A percentile compares a stretch with the other conserved stretches of the same genome.
Evolutionary conservation across 2,113 vertebrate genomes (phyloP).

Genomic region (Microcebus griseorufus): DNA sequence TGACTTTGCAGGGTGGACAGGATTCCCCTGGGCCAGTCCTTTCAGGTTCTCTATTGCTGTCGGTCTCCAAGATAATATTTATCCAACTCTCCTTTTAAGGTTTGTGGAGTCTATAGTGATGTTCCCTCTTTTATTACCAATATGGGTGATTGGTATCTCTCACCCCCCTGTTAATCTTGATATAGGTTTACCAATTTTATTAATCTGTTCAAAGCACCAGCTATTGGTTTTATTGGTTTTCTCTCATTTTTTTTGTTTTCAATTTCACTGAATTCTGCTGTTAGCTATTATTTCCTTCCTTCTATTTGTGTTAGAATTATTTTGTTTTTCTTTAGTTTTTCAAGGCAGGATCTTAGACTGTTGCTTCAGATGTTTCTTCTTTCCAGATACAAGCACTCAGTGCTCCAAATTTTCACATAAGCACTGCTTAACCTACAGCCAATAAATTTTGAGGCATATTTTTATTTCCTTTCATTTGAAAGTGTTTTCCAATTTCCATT

Average conservation of each 20-base stretch:
- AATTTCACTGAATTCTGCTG: neutral
- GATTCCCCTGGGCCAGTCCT: no score
- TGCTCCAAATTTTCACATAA: no score
- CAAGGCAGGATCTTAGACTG: no score
- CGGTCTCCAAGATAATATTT: neutral
- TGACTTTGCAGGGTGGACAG: no score
- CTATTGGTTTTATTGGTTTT: neutral
- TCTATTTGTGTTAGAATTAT: neutral
- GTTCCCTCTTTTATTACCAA: neutral
- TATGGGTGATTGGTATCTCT: neutral
- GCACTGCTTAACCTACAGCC: no score
- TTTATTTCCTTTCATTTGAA: no score
- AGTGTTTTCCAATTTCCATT: no score
- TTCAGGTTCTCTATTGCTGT: no score
- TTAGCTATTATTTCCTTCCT: neutral
- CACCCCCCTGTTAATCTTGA: neutral
- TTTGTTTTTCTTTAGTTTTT: neutral
- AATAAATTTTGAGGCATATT: no score
- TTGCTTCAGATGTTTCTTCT: no score
- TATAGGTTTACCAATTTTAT: neutral
- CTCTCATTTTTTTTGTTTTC: neutral
- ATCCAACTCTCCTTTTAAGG: neutral
- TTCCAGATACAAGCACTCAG: no score
- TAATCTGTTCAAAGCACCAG: neutral
- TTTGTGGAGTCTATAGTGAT: neutral